Evolutionary conservation across 2,113 vertebrate species (phyloP).

Genomic region (Aptenodytes forsteri): DNA sequence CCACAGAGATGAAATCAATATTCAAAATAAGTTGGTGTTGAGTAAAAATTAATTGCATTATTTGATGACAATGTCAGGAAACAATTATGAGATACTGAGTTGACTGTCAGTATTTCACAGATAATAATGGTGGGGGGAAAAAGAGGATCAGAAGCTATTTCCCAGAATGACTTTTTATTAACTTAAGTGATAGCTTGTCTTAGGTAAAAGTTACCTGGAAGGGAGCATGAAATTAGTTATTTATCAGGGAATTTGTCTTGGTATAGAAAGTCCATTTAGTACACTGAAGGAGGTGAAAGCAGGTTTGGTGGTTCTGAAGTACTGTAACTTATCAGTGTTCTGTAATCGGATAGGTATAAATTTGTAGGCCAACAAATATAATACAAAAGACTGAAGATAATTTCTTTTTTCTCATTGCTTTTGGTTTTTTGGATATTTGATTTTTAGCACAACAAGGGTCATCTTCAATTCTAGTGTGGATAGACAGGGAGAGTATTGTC

Average conservation of each 20-base stretch:
- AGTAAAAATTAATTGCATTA: neutral
- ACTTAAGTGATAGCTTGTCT: neutral
- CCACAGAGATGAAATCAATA: neutral
- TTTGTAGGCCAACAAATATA: neutral
- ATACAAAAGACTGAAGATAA: neutral
- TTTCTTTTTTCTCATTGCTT: neutral
- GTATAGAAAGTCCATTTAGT: neutral
- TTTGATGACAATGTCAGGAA: neutral
- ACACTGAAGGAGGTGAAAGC: neutral
- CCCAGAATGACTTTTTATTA: neutral
- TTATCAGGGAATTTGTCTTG: neutral
- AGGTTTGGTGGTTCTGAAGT: neutral
- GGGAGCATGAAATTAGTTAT: neutral
- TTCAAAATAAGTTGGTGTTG: neutral
- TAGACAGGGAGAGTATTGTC: rapidly evolving
- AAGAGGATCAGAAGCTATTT: neutral
- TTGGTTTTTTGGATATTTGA: neutral
- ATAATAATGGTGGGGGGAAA: neutral
- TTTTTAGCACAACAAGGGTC: neutral
- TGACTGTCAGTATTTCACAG: neutral
- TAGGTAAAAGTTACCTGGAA: neutral
- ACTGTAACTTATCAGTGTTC: neutral
- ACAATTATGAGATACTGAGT: neutral
- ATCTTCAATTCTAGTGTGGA: neutral
- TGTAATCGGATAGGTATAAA: neutral